Conservation (phyloP, 1,140 invertebrate genomes). For the Drosophila erecta region DNA sequence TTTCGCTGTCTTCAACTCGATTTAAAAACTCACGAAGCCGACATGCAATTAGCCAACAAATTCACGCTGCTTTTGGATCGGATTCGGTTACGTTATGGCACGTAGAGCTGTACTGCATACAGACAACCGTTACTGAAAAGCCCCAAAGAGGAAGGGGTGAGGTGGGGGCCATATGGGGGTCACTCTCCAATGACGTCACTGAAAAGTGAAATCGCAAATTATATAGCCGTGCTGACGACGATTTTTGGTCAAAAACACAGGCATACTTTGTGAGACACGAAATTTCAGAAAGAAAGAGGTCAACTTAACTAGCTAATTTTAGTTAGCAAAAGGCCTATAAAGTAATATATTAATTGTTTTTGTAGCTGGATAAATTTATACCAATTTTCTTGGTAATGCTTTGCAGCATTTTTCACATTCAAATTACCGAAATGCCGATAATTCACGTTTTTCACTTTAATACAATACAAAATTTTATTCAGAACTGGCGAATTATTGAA, state of each 20-base stretch:
- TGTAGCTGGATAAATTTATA: too few relatives aligned
- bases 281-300: neutral
- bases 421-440: neutral
- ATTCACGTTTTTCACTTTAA: neutral
- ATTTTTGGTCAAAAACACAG: neutral
- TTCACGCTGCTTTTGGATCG: constrained; percentile 8
- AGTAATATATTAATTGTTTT: too few relatives aligned
- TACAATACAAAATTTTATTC: neutral
- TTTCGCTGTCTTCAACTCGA: constrained; percentile 2
- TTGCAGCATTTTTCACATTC: too few relatives aligned
- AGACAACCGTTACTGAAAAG: constrained; percentile 4
- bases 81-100: constrained; percentile 11
- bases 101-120: constrained; percentile 4
- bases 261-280: neutral
- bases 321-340: neutral
- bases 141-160: neutral
- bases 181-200: constrained; percentile 59
- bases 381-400: too few relatives aligned
- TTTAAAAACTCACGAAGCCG: constrained; percentile 1
- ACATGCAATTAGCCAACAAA: constrained; percentile 8
- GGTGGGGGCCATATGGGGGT: constrained; percentile 34
- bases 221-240: constrained; percentile 5
- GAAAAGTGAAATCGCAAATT: constrained; percentile 71
- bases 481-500: neutral
- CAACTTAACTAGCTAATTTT: neutral